phyloP scores from a whole-genome alignment of 2,113 vertebrate genomes.

The Tenebrosternarchus preto region DNA sequence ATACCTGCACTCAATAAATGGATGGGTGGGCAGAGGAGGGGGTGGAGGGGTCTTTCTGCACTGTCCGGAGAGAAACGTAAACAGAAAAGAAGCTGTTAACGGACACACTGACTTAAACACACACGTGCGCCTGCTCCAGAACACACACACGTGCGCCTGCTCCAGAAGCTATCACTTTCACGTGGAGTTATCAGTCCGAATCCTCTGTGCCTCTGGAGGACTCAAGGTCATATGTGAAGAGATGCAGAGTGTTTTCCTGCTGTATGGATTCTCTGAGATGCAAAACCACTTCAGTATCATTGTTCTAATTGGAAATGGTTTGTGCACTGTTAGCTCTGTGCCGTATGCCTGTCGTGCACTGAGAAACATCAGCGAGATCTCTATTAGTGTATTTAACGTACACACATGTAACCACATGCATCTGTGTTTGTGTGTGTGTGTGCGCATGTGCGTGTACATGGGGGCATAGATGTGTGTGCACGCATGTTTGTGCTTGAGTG shows the following conservation, averaged over 20 bases:
- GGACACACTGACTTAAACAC: slow-evolving; percentile 58
- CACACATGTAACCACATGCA: slow-evolving; percentile 4
- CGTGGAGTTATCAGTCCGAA: not conserved
- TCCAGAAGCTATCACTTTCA: not conserved
- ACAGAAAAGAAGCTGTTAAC: slow-evolving; percentile 79
- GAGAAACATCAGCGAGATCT: not conserved
- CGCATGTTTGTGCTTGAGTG: slow-evolving; percentile 31
- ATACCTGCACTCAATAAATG: slow-evolving; percentile 75
- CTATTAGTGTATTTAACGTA: not conserved
- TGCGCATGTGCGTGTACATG: slow-evolving; percentile 59
- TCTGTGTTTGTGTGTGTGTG: slow-evolving; percentile 42
- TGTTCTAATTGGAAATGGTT: slow-evolving; percentile 6
- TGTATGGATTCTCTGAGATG: not conserved
- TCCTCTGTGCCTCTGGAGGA: not conserved
- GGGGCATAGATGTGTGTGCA: slow-evolving; percentile 34
- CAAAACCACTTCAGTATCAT: not conserved
- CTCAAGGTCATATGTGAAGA: not conserved
- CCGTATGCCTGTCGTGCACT: too few species aligned
- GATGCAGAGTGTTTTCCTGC: slow-evolving; percentile 2
- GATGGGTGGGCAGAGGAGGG: slow-evolving; percentile 69
- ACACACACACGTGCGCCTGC: slow-evolving; percentile 59
- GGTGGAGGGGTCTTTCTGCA: slow-evolving; percentile 71
- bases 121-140: slow-evolving; percentile 34
- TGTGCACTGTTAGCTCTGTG: not conserved
- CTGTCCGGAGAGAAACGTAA: slow-evolving; percentile 74